phyloP scores from a whole-genome alignment of 2,113 vertebrate species.

The Hippoglossus stenolepis region DNA sequence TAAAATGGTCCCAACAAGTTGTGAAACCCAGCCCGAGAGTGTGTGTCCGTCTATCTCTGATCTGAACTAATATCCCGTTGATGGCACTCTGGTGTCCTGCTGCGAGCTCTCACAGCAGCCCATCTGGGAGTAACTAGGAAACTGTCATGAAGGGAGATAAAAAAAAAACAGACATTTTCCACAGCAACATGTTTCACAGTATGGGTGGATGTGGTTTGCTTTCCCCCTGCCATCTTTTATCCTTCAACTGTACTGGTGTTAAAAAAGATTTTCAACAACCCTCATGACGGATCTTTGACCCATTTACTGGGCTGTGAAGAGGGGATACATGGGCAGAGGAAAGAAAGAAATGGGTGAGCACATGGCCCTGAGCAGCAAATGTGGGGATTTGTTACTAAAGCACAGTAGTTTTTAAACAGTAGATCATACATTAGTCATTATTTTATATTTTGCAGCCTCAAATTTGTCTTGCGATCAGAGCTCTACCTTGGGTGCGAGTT shows the following conservation, averaged over 20 bases:
- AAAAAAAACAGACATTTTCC: constrained; percentile 46
- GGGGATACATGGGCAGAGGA: constrained; percentile 42
- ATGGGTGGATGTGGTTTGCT: constrained; percentile 42
- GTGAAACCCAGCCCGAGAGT: constrained; percentile 20
- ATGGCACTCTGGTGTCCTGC: constrained; percentile 41
- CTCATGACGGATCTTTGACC: constrained; percentile 46
- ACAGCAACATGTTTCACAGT: constrained; percentile 36
- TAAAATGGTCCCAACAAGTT: constrained; percentile 13
- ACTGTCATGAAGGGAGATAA: constrained; percentile 45
- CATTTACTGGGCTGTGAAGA: constrained; percentile 36
- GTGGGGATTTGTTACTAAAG: constrained; percentile 39
- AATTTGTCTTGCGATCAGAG: constrained; percentile 22
- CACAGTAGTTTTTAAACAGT: constrained; percentile 46
- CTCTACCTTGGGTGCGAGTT: constrained; percentile 16
- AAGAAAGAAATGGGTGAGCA: constrained; percentile 43
- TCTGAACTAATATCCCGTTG: constrained; percentile 42
- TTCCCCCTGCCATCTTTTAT: constrained; percentile 52
- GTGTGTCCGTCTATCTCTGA: constrained; percentile 37
- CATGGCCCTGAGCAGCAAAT: constrained; percentile 44
- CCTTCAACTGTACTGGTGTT: constrained; percentile 41
- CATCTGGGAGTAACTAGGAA: constrained; percentile 56
- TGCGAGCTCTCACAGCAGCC: constrained; percentile 53
- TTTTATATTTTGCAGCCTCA: constrained; percentile 34
- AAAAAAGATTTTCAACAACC: constrained; percentile 44
- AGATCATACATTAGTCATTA: constrained; percentile 35